phyloP scores from a whole-genome alignment of 2,888 invertebrate species.

The Lordiphosa fenestrarum region DNA sequence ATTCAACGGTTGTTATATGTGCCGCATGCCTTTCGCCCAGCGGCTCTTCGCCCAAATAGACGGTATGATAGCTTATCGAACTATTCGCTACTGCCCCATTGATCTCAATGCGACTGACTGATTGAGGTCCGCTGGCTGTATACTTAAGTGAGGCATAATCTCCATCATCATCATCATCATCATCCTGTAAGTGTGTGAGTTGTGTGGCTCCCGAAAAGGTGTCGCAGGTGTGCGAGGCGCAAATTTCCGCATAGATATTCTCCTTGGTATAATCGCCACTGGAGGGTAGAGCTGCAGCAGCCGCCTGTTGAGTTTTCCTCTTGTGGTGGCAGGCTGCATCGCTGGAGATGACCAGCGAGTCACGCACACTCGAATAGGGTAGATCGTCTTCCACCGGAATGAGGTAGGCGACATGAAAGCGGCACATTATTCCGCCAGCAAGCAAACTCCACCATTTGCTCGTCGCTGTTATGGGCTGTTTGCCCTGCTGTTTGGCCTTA shows the following conservation, averaged over 20 bases:
- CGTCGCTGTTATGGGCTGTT: conserved; percentile 75
- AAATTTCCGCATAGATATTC: conserved; percentile 87
- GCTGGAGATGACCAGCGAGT: conserved; percentile 82
- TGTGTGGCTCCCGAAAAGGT: conserved; percentile 63
- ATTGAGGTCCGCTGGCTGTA: conserved; percentile 56
- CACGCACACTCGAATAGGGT: conserved; percentile 86
- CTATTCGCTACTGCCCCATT: conserved; percentile 70
- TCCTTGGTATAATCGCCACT: conserved; percentile 81
- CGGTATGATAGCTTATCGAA: conserved; percentile 77
- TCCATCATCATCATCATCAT: conserved; percentile 61
- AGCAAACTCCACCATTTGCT: conserved; percentile 72
- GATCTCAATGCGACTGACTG: conserved; percentile 78
- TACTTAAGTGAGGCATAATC: conserved; percentile 75
- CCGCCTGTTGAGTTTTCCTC: conserved; percentile 22
- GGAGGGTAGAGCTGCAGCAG: conserved; percentile 42
- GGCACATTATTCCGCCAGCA: conserved; percentile 41
- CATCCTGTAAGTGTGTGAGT: conserved; percentile 42
- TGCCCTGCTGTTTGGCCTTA: conserved; percentile 48
- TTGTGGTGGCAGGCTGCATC: conserved; percentile 43
- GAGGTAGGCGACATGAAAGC: conserved; percentile 46
- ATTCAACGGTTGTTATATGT: conserved; percentile 71
- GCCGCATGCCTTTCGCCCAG: conserved; percentile 62
- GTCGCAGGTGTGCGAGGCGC: conserved; percentile 77
- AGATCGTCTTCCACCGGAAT: conserved; percentile 83
- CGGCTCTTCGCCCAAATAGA: conserved; percentile 75